phyloP scores from a whole-genome alignment of 2,113 vertebrate species.

The Propithecus coquereli region DNA sequence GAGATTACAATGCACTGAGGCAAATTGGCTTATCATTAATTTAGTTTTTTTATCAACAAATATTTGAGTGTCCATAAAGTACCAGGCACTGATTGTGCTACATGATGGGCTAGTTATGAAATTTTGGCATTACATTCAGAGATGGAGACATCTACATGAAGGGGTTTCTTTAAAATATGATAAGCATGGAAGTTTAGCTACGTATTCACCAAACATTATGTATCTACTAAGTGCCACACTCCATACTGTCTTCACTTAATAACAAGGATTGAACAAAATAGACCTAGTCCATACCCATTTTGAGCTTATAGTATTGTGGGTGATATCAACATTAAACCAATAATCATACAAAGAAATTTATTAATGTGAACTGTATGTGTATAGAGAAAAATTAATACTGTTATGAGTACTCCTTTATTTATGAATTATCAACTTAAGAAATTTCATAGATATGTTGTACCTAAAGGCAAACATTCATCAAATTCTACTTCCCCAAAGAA shows the following conservation, averaged over 20 bases:
- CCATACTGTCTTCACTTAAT: not conserved
- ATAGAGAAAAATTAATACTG: not conserved
- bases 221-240: not conserved
- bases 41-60: slow-evolving; percentile 5
- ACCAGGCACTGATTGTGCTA: not conserved
- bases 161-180: not conserved
- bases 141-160: not conserved
- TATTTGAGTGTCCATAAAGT: not conserved
- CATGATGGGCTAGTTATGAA: not conserved
- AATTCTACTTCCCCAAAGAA: not conserved
- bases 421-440: not conserved
- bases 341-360: not conserved
- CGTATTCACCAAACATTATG: not conserved
- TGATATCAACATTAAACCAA: not conserved
- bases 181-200: not conserved
- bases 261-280: not conserved
- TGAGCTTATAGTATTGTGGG: not conserved
- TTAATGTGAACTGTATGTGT: not conserved
- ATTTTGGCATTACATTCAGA: not conserved
- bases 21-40: not conserved
- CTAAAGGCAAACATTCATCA: not conserved
- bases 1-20: not conserved
- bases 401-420: not conserved
- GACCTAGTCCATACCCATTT: not conserved
- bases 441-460: not conserved